Evolutionary conservation across 2,797 vertebrate genomes (phyloP).

Genomic region (Thripadectes ignobilis): DNA sequence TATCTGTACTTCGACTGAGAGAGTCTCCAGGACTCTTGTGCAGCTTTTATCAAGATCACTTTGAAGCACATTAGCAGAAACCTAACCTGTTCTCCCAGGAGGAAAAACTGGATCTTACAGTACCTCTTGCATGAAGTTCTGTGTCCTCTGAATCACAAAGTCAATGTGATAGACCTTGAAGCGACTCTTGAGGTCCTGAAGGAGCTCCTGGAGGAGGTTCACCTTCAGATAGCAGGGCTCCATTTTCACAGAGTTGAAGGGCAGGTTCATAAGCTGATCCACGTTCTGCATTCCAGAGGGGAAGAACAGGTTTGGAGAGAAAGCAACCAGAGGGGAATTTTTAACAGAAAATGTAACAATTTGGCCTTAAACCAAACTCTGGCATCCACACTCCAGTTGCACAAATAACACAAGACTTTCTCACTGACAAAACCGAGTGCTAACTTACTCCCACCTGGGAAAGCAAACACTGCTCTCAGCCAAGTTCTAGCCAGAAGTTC

Average conservation of each 20-base stretch:
- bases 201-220: constrained; percentile 78
- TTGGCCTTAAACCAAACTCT: not conserved
- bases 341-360: not conserved
- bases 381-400: not conserved
- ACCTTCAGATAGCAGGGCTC: constrained; percentile 85
- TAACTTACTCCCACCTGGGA: not conserved
- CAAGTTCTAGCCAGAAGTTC: not conserved
- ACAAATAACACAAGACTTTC: not conserved
- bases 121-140: constrained; percentile 93
- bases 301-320: not conserved
- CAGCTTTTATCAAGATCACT: constrained; percentile 9
- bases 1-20: not conserved
- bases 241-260: constrained; percentile 79
- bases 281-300: constrained; percentile 73
- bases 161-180: constrained; percentile 82
- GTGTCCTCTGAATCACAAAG: constrained; percentile 85
- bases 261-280: constrained; percentile 72
- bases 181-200: constrained; percentile 82
- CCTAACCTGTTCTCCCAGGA: constrained; percentile 5
- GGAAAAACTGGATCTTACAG: constrained; percentile 9
- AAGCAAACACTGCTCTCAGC: not conserved
- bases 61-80: not conserved
- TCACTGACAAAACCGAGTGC: not conserved
- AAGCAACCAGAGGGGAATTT: not conserved
- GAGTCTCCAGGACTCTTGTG: not conserved